Evolutionary conservation across 2,113 vertebrate species (phyloP).

Genomic region (Ariopsis seemanni): DNA sequence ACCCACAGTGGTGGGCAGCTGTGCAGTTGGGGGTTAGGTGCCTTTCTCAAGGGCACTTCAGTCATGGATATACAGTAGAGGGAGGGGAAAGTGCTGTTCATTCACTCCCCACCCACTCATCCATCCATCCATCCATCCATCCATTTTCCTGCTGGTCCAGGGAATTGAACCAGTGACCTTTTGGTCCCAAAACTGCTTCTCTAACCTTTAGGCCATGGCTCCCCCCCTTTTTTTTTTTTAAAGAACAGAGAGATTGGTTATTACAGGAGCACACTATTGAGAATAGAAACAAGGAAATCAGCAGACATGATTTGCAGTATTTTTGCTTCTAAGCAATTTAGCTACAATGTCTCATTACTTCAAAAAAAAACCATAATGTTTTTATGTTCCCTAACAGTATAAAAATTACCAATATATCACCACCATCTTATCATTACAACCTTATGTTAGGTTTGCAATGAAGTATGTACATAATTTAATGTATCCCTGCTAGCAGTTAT

Average conservation of each 20-base stretch:
- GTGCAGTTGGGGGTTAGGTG: no score
- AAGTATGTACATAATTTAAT: slow-evolving; percentile 14
- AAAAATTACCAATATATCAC: not conserved
- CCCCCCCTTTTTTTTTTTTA: not conserved
- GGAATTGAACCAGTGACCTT: no score
- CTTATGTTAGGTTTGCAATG: not conserved
- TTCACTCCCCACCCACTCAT: no score
- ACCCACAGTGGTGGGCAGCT: no score
- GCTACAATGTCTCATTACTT: not conserved
- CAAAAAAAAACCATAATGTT: not conserved
- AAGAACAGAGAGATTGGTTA: not conserved
- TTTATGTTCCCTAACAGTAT: not conserved
- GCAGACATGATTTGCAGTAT: not conserved
- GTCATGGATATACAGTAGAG: no score
- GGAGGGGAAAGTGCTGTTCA: no score
- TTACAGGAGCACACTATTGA: not conserved
- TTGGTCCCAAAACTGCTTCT: no score
- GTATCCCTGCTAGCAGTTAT: not conserved
- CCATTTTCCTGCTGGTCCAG: no score
- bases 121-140: no score
- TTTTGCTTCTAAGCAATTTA: slow-evolving; percentile 4
- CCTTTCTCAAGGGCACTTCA: no score
- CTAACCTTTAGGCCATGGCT: no score
- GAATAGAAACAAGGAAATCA: no score
- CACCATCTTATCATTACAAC: not conserved